Conservation (phyloP, 2,888 invertebrate genomes). For the Mycalesis mineus region DNA sequence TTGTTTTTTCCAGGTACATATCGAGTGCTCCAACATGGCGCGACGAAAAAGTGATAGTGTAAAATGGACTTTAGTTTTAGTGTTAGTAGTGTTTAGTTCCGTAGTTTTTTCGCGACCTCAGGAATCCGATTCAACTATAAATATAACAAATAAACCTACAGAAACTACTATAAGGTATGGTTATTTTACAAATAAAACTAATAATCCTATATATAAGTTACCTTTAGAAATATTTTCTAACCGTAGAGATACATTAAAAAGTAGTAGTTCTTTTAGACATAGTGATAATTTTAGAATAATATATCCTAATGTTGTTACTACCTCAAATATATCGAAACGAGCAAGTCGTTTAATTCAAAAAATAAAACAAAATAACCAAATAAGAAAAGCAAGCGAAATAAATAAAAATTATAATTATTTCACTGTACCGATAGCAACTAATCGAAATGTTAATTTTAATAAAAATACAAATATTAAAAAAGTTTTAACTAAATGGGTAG, state of each 20-base stretch:
- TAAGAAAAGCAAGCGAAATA: not conserved
- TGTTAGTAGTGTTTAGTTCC: slow-evolving; percentile 56
- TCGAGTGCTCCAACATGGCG: slow-evolving; percentile 53
- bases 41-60: slow-evolving; percentile 63
- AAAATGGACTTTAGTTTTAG: slow-evolving; percentile 69
- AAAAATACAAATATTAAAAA: slow-evolving; percentile 52
- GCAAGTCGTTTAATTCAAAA: slow-evolving; percentile 15
- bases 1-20: slow-evolving; percentile 62
- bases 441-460: not conserved
- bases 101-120: slow-evolving; percentile 62
- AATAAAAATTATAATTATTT: not conserved
- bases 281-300: slow-evolving; percentile 2
- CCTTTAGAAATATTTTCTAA: slow-evolving; percentile 16
- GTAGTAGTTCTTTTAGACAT: slow-evolving; percentile 5
- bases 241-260: slow-evolving; percentile 9
- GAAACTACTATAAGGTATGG: slow-evolving; percentile 65
- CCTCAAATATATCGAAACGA: slow-evolving; percentile 11
- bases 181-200: slow-evolving; percentile 37
- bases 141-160: slow-evolving; percentile 45
- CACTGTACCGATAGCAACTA: not conserved
- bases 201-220: slow-evolving; percentile 20
- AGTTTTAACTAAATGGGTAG: slow-evolving; percentile 75
- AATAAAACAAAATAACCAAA: slow-evolving; percentile 16
- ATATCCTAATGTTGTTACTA: not conserved
- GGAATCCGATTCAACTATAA: slow-evolving; percentile 29